Evolutionary conservation across 2,797 vertebrate genomes (phyloP).

Genomic region (Pipistrellus kuhlii): DNA sequence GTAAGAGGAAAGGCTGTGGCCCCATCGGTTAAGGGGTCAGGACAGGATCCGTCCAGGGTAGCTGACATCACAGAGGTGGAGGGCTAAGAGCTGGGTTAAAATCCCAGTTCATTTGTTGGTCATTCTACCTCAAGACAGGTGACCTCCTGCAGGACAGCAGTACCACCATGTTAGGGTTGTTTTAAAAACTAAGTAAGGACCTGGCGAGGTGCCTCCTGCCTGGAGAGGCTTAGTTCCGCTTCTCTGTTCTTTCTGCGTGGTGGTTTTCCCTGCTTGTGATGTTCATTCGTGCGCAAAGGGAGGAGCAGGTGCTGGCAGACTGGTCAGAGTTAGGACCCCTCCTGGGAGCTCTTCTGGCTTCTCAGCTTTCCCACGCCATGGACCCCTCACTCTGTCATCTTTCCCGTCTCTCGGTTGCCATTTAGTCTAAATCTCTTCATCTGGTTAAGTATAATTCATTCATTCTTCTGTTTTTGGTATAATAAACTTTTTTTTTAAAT

Average conservation of each 20-base stretch:
- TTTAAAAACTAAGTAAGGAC: neutral
- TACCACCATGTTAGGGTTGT: accelerated
- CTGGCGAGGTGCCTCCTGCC: neutral
- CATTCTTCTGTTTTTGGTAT: conserved; percentile 7
- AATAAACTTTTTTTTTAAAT: neutral
- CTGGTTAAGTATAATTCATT: neutral
- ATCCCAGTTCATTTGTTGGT: neutral
- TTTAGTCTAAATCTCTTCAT: neutral
- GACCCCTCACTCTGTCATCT: neutral
- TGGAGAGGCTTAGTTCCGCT: neutral
- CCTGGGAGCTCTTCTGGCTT: neutral
- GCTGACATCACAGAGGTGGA: neutral
- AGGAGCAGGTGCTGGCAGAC: neutral
- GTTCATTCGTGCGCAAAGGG: neutral
- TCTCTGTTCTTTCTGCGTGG: neutral
- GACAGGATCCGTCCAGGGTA: accelerated
- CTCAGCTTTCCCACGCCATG: neutral
- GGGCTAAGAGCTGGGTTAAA: neutral
- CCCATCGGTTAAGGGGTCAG: neutral
- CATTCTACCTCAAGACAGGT: neutral
- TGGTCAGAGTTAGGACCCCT: neutral
- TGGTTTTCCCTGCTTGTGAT: neutral
- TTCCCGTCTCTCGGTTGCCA: neutral
- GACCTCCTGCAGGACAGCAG: neutral
- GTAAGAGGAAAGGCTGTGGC: neutral